phyloP scores from a whole-genome alignment of 2,888 invertebrate genomes.

The Quadroppia sp. region DNA sequence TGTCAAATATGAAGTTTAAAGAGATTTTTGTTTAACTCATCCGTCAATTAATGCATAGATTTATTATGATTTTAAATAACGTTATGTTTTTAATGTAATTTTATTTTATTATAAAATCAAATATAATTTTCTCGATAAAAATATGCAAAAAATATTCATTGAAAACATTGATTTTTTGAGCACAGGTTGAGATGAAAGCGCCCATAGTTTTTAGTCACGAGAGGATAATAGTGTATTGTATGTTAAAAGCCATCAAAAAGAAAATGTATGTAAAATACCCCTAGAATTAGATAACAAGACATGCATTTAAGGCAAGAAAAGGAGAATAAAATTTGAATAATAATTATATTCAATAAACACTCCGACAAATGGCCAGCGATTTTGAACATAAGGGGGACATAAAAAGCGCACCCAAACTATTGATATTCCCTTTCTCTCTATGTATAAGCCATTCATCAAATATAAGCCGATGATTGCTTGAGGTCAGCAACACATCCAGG shows the following conservation, averaged over 20 bases:
- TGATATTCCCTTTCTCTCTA: background rate
- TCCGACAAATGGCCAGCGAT: slow-evolving; percentile 8
- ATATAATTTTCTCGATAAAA: too few species aligned
- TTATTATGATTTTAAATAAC: too few species aligned
- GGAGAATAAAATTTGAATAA: slow-evolving; percentile 5
- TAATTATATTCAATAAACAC: slow-evolving; percentile 18
- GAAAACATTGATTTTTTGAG: too few species aligned
- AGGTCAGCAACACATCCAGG: background rate
- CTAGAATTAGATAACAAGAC: background rate
- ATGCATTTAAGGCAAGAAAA: background rate
- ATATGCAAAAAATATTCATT: too few species aligned
- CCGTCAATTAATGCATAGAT: too few species aligned
- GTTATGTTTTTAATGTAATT: too few species aligned
- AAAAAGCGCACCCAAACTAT: too few species aligned
- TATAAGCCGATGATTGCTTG: background rate
- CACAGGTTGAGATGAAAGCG: background rate
- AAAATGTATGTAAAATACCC: background rate
- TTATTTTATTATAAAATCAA: too few species aligned
- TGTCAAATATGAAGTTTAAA: too few species aligned
- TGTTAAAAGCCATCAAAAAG: too few species aligned
- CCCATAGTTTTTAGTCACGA: background rate
- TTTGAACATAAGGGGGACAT: too few species aligned
- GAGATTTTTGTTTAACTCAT: too few species aligned
- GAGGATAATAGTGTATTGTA: background rate
- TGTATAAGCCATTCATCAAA: background rate